Base-by-base conservation (phyloP, 2,797 vertebrate genomes). In the Macrochelys suwanniensis region DNA sequence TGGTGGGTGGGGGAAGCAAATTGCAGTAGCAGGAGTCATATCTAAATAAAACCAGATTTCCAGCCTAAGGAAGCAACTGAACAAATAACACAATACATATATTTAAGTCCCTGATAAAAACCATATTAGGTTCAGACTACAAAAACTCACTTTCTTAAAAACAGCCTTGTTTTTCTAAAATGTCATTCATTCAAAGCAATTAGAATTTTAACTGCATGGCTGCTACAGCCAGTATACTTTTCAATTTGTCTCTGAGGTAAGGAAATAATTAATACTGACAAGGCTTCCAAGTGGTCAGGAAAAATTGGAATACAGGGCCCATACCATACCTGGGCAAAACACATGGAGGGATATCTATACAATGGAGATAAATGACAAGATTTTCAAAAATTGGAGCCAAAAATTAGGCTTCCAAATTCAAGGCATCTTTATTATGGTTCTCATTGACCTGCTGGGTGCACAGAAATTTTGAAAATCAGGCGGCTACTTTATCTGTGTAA, bases 11-110 rank as follows among this genome's bases (percentile, higher is more conserved):
- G 33, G 7, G 21, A 49, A 92, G 12, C 89, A 94, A 92, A 94
- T 45, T 94, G 91, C 85, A 88, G 68, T 61, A 93, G 49, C 11
- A 45, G 31, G 54, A 93, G 28, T 91, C 50, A 81, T 61, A 81
- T 26, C 68, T 59, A 51, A 93, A 71, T 83, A 31, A 90, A 96
- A 56, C 77, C 83, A 93, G 31, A 16, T 61, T 51, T 74, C 88
- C 61, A 94, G 26, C 4, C 16, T 57, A 49, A 81, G 59, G 85
- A 92, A 95, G 91, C 45, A 76, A 82, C n/a, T 77, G 3, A 92
- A 81, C 25, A 88, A 50, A 6, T 77, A 84, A 94, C 17, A 78
- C 5, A 50, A 82, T 31, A 15, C 33, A 49, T 23, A 65, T 11
- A 57, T 31, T 77, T 5, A 28, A 71, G 82, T 31, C 85, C 59